These are phyloP conservation scores for Sthenelais limicola DNA, from an alignment of 2,888 invertebrate species.

Conservation along the genomic window DNA sequence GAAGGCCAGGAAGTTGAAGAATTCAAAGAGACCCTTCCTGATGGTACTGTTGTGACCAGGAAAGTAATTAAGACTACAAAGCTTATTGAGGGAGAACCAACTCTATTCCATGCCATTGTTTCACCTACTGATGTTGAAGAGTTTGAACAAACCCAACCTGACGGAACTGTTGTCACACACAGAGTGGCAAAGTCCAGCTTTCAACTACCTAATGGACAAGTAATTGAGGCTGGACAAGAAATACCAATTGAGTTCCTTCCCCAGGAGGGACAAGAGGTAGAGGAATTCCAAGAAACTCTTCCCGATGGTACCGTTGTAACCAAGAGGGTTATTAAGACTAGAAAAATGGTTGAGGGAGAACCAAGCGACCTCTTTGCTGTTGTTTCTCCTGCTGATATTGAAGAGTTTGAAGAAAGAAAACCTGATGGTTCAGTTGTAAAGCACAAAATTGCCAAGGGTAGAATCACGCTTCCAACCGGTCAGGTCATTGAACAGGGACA, in stretches of 20 bases:
- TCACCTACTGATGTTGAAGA: conserved; percentile 30
- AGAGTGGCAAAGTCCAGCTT: conserved; percentile 43
- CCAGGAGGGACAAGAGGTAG: conserved; percentile 49
- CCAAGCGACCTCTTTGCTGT: neutral
- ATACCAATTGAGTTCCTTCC: conserved; percentile 35
- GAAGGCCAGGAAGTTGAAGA: too few relatives aligned
- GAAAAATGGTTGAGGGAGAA: conserved; percentile 49
- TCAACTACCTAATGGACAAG: neutral
- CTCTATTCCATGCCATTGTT: too few relatives aligned
- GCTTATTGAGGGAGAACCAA: too few relatives aligned
- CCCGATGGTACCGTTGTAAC: conserved; percentile 60
- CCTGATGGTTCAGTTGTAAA: too few relatives aligned
- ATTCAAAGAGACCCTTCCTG: too few relatives aligned
- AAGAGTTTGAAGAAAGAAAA: too few relatives aligned
- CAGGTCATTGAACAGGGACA: too few relatives aligned
- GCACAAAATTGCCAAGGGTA: too few relatives aligned
- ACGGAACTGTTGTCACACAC: neutral
- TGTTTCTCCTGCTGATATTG: too few relatives aligned
- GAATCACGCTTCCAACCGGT: too few relatives aligned
- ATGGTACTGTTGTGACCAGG: too few relatives aligned
- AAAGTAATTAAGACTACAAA: too few relatives aligned
- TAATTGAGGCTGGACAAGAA: neutral
- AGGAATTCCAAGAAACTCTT: conserved; percentile 57
- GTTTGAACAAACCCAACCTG: conserved; percentile 12
- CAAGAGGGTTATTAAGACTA: conserved; percentile 21